Evolutionary conservation across 2,113 vertebrate genomes (phyloP).

Genomic region (Caretta caretta): DNA sequence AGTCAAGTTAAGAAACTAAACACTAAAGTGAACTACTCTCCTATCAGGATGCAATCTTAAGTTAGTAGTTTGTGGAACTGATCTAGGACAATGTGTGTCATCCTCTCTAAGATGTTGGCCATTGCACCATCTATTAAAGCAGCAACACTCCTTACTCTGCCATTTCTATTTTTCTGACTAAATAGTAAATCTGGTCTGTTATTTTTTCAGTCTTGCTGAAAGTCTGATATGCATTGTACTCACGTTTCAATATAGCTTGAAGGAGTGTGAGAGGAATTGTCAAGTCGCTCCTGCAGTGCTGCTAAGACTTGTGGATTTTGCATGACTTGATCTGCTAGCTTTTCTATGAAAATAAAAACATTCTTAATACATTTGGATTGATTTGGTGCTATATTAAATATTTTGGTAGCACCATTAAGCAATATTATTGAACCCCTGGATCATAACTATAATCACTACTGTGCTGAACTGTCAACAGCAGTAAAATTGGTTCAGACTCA

Average conservation of each 20-base stretch:
- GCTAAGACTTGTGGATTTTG: conserved; percentile 87
- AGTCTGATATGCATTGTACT: conserved; percentile 39
- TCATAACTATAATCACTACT: not conserved
- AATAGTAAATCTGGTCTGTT: not conserved
- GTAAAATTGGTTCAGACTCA: not conserved
- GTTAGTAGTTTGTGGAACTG: not conserved
- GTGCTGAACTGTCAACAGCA: not conserved
- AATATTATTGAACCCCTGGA: not conserved
- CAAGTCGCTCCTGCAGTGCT: conserved; percentile 85
- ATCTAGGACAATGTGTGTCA: not conserved
- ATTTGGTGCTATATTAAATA: not conserved
- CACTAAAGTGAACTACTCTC: not conserved
- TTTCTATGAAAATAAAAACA: conserved; percentile 70
- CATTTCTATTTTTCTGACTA: not conserved
- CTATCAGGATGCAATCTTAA: not conserved
- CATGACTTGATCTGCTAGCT: conserved; percentile 86
- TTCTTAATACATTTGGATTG: not conserved
- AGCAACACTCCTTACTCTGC: not conserved
- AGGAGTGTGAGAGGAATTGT: conserved; percentile 80
- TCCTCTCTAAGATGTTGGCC: not conserved
- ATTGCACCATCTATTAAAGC: not conserved
- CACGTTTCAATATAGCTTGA: conserved; percentile 88
- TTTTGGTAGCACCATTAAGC: not conserved
- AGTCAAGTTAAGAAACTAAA: not conserved
- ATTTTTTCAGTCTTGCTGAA: not conserved